Evolutionary conservation across 1,140 invertebrate genomes (phyloP).

Genomic region (Spodoptera frugiperda): DNA sequence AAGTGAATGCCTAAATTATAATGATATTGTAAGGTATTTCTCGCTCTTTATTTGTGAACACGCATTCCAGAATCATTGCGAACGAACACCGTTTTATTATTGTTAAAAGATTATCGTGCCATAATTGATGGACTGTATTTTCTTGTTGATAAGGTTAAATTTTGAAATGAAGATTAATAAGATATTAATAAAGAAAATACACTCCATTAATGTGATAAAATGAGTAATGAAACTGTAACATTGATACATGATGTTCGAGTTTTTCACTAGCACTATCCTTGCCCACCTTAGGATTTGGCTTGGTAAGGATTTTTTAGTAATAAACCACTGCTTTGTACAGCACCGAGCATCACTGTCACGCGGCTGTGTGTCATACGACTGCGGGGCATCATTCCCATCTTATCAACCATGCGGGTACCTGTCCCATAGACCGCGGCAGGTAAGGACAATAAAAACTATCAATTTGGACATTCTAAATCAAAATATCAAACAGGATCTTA

Average conservation of each 20-base stretch:
- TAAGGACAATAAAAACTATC: constrained; percentile 49
- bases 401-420: constrained; percentile 80
- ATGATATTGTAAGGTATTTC: constrained; percentile 48
- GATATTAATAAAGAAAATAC: constrained; percentile 11
- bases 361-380: constrained; percentile 89
- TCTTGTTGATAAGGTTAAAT: not conserved
- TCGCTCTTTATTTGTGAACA: constrained; percentile 37
- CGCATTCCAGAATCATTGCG: constrained; percentile 25
- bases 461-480: not conserved
- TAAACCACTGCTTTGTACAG: constrained; percentile 71
- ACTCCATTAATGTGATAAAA: constrained; percentile 3
- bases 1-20: constrained; percentile 48
- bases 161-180: not conserved
- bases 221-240: not conserved
- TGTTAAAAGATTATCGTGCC: not conserved
- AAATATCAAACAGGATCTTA: not conserved
- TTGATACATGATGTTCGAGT: constrained; percentile 10
- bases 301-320: constrained; percentile 39
- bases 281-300: constrained; percentile 21
- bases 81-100: not conserved
- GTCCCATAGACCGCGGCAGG: constrained; percentile 72
- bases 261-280: constrained; percentile 21
- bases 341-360: constrained; percentile 89
- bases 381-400: constrained; percentile 80
- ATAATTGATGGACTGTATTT: constrained; percentile 9